Evolutionary conservation across 2,888 invertebrate genomes (phyloP).

Genomic region (Platynereis dumerilii): DNA sequence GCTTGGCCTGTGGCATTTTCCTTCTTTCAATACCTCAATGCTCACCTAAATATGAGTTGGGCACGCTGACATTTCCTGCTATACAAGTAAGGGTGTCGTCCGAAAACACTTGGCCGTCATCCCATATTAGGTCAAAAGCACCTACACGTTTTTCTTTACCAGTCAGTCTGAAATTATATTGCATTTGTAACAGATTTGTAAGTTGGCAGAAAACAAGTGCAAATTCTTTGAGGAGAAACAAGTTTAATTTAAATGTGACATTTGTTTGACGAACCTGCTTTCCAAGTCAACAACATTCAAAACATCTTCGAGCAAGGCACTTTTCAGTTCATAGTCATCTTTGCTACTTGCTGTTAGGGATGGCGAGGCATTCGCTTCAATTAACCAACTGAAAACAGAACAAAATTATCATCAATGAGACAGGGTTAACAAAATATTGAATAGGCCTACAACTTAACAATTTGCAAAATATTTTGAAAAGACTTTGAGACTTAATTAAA

Average conservation of each 20-base stretch:
- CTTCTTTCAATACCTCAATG: too few species aligned
- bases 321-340: conserved; percentile 70
- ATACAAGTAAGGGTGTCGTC: conserved; percentile 51
- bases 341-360: conserved; percentile 69
- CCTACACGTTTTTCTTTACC: conserved; percentile 70
- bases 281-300: conserved; percentile 70
- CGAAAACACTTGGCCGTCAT: conserved; percentile 66
- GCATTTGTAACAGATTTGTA: not conserved
- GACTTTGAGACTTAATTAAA: too few species aligned
- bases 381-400: conserved; percentile 65
- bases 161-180: conserved; percentile 60
- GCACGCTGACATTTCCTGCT: not conserved
- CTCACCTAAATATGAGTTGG: conserved; percentile 40
- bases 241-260: too few species aligned
- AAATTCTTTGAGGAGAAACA: too few species aligned
- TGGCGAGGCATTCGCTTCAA: conserved; percentile 72
- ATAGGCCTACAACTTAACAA: too few species aligned
- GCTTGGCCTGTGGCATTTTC: too few species aligned
- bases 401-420: not conserved
- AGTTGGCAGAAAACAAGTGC: too few species aligned
- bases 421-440: too few species aligned
- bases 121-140: conserved; percentile 70
- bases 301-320: conserved; percentile 69
- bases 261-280: conserved; percentile 55
- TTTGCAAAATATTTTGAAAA: too few species aligned